Conservation (phyloP, 2,888 invertebrate species). For the Chaetogeoica ovagalla region DNA sequence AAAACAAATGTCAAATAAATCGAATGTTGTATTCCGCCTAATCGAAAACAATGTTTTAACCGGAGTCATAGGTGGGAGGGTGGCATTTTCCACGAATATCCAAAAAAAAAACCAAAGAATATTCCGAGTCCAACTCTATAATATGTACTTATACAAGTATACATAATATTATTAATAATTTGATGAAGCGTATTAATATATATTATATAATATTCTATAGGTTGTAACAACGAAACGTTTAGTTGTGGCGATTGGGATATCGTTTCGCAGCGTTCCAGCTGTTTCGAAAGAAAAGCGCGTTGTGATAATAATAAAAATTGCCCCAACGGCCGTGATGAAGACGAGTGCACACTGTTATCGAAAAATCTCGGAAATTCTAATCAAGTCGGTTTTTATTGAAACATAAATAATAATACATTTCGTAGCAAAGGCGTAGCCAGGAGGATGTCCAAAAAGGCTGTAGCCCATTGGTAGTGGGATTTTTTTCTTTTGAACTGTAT, state of each 20-base stretch:
- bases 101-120: too few species aligned
- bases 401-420: neutral
- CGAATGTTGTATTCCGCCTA: too few species aligned
- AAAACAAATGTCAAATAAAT: too few species aligned
- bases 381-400: conserved; percentile 55
- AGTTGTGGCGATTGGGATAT: conserved; percentile 70
- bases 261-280: conserved; percentile 65
- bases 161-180: neutral
- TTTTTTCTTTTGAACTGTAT: too few species aligned
- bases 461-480: too few species aligned
- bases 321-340: conserved; percentile 74
- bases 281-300: conserved; percentile 70
- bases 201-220: conserved; percentile 59
- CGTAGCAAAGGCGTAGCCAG: too few species aligned
- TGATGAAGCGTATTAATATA: neutral
- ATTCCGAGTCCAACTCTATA: too few species aligned
- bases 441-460: too few species aligned
- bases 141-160: too few species aligned
- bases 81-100: too few species aligned
- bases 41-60: too few species aligned
- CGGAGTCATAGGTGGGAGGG: too few species aligned
- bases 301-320: conserved; percentile 76
- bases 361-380: conserved; percentile 56
- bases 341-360: conserved; percentile 73
- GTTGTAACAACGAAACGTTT: conserved; percentile 68